These are phyloP conservation scores for Chondrosia reniformis DNA, from an alignment of 37 sponge, comb jelly and placozoan species.

Conservation along the genomic window DNA sequence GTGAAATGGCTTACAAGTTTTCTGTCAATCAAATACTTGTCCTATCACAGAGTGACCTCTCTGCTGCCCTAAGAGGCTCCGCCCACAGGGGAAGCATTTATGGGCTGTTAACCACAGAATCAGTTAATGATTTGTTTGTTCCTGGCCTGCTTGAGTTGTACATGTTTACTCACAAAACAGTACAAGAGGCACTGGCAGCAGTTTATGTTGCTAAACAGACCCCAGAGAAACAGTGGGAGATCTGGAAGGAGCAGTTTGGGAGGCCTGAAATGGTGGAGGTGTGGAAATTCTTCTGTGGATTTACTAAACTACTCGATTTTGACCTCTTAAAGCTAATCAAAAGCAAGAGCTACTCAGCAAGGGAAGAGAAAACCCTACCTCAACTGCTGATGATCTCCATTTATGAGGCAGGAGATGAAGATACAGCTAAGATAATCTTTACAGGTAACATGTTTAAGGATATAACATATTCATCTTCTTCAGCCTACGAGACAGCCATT, in stretches of 20 bases:
- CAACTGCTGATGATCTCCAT: background rate
- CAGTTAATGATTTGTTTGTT: background rate
- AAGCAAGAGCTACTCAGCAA: background rate
- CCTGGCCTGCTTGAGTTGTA: background rate
- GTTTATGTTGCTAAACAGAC: background rate
- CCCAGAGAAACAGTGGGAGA: background rate
- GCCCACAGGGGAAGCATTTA: slow-evolving; percentile 2
- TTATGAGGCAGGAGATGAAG: background rate
- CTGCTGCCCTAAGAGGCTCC: no score
- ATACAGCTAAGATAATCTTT: background rate
- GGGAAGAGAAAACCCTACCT: background rate
- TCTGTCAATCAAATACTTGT: background rate
- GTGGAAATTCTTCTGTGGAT: slow-evolving; percentile 14
- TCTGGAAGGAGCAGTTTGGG: slow-evolving; percentile 1
- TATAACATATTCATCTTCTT: background rate
- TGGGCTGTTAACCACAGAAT: background rate
- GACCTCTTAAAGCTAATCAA: no score
- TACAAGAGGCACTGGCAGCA: slow-evolving; percentile 12
- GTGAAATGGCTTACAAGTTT: background rate
- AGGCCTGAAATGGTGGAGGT: slow-evolving; percentile 7
- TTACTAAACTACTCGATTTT: background rate
- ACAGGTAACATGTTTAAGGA: background rate
- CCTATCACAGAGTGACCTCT: background rate
- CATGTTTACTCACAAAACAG: slow-evolving; percentile 12
- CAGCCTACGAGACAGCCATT: slow-evolving; percentile 8